Evolutionary conservation across 2,113 vertebrate genomes (phyloP).

Genomic region (Salminus brasiliensis): DNA sequence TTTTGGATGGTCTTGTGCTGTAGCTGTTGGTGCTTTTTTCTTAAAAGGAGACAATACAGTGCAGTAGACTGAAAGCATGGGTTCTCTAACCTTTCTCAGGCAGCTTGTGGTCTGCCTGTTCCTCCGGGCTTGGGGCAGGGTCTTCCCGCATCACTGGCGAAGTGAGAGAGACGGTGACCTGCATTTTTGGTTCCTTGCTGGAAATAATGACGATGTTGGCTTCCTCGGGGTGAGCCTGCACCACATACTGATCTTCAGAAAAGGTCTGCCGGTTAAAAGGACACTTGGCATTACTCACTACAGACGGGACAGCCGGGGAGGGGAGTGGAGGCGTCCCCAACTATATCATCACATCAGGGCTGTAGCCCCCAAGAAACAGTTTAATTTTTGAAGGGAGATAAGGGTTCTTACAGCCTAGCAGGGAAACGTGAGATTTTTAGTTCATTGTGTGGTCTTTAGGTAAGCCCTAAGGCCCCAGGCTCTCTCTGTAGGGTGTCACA

Average conservation of each 20-base stretch:
- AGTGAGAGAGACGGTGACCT: slow-evolving; percentile 84
- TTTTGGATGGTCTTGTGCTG: neutral
- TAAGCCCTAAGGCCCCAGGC: slow-evolving; percentile 53
- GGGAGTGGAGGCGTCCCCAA: slow-evolving; percentile 28
- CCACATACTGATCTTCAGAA: slow-evolving; percentile 84
- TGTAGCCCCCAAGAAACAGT: neutral
- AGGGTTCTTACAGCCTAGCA: neutral
- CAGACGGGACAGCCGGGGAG: slow-evolving; percentile 67
- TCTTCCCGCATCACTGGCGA: slow-evolving; percentile 87
- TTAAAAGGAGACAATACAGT: slow-evolving; percentile 46
- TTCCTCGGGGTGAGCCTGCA: slow-evolving; percentile 80
- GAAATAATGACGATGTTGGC: slow-evolving; percentile 82
- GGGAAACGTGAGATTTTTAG: neutral
- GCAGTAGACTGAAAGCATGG: slow-evolving; percentile 76
- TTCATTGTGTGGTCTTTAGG: neutral
- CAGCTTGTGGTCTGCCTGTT: slow-evolving; percentile 75
- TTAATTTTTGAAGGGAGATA: neutral
- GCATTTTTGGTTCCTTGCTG: slow-evolving; percentile 84
- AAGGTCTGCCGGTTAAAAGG: slow-evolving; percentile 85
- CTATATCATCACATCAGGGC: neutral
- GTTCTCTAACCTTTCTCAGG: slow-evolving; percentile 85
- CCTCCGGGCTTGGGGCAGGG: slow-evolving; percentile 74
- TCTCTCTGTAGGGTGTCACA: slow-evolving; percentile 82
- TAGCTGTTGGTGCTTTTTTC: neutral
- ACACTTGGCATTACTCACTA: slow-evolving; percentile 81